Evolutionary conservation across 2,888 invertebrate genomes (phyloP), one percentile per base, ranked within the genome.

Genomic region (Thumatha senex): DNA sequence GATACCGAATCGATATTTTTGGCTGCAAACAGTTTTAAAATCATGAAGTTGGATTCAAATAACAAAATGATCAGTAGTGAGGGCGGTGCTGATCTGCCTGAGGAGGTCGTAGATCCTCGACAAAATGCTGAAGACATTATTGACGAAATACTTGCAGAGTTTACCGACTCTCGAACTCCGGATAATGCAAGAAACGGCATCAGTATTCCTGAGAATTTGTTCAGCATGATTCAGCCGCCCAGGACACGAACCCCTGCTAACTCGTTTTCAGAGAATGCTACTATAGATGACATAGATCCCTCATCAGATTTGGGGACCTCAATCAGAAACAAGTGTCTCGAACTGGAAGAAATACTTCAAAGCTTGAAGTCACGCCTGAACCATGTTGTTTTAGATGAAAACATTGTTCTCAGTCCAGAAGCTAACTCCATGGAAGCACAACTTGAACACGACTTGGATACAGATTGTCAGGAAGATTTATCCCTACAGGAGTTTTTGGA

Each of bases 11-110:
- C 31, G 7, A 11, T 31, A 10, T 3, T 31, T 31, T 63, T 57
- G 54, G 34, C 51, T 33, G 54, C 64, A 51, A 58, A 49, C 59
- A 50, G 40, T 44, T 34, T 46, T 56, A 53, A 42, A 76, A 83
- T 61, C 67, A 92, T 92, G 92, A 92, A 91, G 82, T 72, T 92
- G 52, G 92, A 92, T 59, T 89, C 92, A 11, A 92, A 92, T 74
- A 89, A 92, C 68, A 91, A 92, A 69, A 81, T 89, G 82, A 86
- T 89, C 59, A 88, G 84, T 63, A 88, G 80, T 63, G 89, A 89
- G 48, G 82, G 82, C 58, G 84, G 87, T 39, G 75, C 86, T 11
- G 89, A 88, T 45, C 80, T 84, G 29, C 84, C 90, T 0, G 92
- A 91, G 56, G 90, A 89, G 53, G 82, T 84, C 8, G 80, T 84